phyloP scores from a whole-genome alignment of 2,113 vertebrate species.

The Grallaria varia region DNA sequence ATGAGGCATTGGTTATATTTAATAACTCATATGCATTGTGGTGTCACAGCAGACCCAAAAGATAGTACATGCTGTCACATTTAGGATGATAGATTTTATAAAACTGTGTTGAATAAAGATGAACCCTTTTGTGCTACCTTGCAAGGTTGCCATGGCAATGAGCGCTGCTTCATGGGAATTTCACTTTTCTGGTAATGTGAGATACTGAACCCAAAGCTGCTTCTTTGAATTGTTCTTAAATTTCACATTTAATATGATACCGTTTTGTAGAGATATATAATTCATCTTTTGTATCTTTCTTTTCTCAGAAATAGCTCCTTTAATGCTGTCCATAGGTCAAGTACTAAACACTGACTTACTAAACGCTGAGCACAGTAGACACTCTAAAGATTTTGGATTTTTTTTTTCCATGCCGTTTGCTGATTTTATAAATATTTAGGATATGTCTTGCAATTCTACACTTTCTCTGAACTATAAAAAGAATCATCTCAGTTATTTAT shows the following conservation, averaged over 20 bases:
- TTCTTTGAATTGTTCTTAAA: conserved; percentile 60
- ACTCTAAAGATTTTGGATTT: not conserved
- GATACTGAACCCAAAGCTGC: conserved; percentile 49
- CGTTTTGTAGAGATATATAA: not conserved
- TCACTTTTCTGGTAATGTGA: conserved; percentile 70
- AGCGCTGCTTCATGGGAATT: conserved; percentile 73
- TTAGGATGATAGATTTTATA: conserved; percentile 72
- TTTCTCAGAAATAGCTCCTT: conserved; percentile 1
- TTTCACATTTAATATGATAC: conserved; percentile 39
- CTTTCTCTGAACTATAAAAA: not conserved
- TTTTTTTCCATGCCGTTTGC: not conserved
- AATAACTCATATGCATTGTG: conserved; percentile 65
- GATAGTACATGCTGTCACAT: conserved; percentile 68
- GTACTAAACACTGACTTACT: not conserved
- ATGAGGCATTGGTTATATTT: conserved; percentile 69
- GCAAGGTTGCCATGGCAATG: conserved; percentile 74
- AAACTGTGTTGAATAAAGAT: conserved; percentile 72
- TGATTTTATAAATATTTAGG: conserved; percentile 15
- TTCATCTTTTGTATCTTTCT: conserved; percentile 19
- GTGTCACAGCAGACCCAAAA: conserved; percentile 73
- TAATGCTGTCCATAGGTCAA: not conserved
- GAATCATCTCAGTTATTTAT: not conserved
- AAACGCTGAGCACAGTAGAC: not conserved
- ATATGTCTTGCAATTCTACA: not conserved
- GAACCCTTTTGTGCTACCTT: conserved; percentile 73